These are phyloP conservation scores for Pycnonotus jocosus DNA, from an alignment of 2,113 vertebrate genomes.

Conservation along the genomic window DNA sequence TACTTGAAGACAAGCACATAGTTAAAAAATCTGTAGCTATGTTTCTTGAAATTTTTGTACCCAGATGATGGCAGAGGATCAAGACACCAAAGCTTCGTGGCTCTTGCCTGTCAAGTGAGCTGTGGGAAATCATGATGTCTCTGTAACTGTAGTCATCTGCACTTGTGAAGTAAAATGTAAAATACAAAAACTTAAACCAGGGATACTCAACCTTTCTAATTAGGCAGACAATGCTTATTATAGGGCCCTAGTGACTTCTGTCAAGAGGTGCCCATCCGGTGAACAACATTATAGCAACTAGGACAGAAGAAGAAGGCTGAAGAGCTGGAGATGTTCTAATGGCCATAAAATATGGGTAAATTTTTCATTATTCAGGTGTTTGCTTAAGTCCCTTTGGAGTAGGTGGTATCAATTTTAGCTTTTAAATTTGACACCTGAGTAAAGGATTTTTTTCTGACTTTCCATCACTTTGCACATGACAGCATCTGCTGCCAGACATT, in stretches of 20 bases:
- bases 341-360: not conserved
- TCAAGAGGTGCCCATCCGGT: not conserved
- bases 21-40: not conserved
- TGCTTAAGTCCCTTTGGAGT: not conserved
- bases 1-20: not conserved
- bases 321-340: not conserved
- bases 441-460: not conserved
- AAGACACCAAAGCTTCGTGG: not conserved
- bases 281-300: not conserved
- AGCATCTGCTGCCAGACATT: not conserved
- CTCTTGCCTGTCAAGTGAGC: not conserved
- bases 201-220: not conserved
- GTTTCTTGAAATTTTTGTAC: not conserved
- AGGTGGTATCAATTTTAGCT: not conserved
- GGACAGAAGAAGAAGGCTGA: not conserved
- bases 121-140: not conserved
- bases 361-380: not conserved
- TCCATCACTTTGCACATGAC: not conserved
- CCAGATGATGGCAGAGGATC: not conserved
- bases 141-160: not conserved
- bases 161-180: not conserved
- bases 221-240: not conserved
- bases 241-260: not conserved
- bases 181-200: not conserved
- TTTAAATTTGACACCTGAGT: not conserved